phyloP scores from a whole-genome alignment of 2,797 vertebrate species.

The Parauchenoglanis punctatus region DNA sequence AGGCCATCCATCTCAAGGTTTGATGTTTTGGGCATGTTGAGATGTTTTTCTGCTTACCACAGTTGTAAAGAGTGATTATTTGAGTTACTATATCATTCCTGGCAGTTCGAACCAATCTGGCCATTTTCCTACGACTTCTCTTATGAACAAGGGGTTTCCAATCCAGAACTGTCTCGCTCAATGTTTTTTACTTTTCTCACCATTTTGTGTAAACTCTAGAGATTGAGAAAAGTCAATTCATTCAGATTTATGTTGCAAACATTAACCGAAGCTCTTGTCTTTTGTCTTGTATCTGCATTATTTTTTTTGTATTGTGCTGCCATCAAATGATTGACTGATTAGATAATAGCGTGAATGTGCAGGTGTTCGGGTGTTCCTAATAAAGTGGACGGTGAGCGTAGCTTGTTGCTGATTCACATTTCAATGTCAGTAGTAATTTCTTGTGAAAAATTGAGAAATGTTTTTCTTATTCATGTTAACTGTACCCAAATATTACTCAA shows the following conservation, averaged over 20 bases:
- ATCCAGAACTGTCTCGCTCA: neutral
- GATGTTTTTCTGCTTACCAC: neutral
- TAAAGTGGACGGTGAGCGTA: too few species aligned
- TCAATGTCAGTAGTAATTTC: neutral
- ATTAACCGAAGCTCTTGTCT: neutral
- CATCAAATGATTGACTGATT: too few species aligned
- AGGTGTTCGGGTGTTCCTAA: too few species aligned
- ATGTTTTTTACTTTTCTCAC: neutral
- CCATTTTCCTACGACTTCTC: too few species aligned
- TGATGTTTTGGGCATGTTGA: neutral
- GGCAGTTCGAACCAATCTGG: neutral
- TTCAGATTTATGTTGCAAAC: neutral
- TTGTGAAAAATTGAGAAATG: neutral
- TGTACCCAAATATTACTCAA: neutral
- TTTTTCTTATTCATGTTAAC: neutral
- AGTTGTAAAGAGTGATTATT: neutral
- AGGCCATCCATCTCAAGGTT: neutral
- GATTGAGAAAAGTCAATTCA: neutral
- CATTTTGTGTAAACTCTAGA: neutral
- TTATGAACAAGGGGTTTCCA: neutral
- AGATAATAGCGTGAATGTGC: too few species aligned
- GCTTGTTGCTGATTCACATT: slow-evolving; percentile 2
- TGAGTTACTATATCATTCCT: neutral
- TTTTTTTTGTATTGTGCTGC: neutral
- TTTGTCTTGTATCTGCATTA: neutral